Evolutionary conservation across 2,888 invertebrate genomes (phyloP).

Genomic region (Entomobrya proxima): DNA sequence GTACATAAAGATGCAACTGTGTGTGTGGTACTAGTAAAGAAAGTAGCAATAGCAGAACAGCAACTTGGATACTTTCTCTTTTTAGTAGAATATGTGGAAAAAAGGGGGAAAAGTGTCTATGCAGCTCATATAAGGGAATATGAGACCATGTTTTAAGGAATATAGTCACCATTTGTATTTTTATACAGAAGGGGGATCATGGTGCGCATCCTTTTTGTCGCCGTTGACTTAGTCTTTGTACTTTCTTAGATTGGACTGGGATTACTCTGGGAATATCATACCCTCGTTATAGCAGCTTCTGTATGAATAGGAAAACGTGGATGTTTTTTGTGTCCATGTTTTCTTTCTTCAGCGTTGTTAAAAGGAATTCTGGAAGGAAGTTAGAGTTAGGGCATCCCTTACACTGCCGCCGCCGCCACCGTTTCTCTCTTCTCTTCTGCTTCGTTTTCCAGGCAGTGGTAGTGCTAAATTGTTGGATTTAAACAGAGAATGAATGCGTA

Average conservation of each 20-base stretch:
- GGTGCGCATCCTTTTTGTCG: constrained; percentile 62
- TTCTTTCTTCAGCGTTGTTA: constrained; percentile 8
- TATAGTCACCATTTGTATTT: constrained; percentile 1
- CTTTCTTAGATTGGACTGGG: constrained; percentile 68
- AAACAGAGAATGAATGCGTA: constrained; percentile 51
- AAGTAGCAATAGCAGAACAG: not conserved
- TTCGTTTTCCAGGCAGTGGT: not conserved
- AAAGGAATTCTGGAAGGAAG: constrained; percentile 40
- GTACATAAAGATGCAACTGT: constrained; percentile 57
- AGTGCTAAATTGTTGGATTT: constrained; percentile 64
- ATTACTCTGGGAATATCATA: constrained; percentile 60
- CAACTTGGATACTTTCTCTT: constrained; percentile 19
- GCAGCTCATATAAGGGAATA: not conserved
- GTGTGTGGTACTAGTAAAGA: not conserved
- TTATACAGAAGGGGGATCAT: constrained; percentile 19
- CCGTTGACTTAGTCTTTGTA: constrained; percentile 62
- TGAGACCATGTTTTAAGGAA: not conserved
- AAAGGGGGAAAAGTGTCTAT: constrained; percentile 13
- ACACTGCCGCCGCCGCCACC: not conserved
- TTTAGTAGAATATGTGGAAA: not conserved
- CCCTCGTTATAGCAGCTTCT: constrained; percentile 46
- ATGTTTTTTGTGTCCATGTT: not conserved
- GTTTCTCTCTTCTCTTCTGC: not conserved
- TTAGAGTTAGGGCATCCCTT: constrained; percentile 9
- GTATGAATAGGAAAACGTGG: constrained; percentile 20